Base-by-base conservation (phyloP, 2,797 vertebrate species). In the Chrosomus eos region DNA sequence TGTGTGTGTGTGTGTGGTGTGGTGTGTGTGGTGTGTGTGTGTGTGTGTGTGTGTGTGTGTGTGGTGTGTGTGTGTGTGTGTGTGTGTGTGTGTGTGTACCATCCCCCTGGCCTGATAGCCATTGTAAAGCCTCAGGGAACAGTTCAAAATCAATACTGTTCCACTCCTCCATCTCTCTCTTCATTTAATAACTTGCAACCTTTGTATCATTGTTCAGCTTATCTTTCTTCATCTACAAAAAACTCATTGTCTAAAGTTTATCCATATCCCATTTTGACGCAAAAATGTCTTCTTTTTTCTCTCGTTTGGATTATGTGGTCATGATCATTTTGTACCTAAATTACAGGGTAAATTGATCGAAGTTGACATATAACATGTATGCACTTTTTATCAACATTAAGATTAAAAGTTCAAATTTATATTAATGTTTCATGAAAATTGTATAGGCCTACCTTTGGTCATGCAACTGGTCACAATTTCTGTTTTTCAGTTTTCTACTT, bases 141-240 rank as follows among this genome's bases (percentile, higher is more conserved):
- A 93, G 94, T 92, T 93, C 92, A 93, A 95, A 96, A 96, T 96
- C 95, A 95, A 96, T 96, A 95, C 90, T 93, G 92, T 94, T 95
- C 94, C 92, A 94, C 92, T 94, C 94, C 94, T 94, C 93, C 92
- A 92, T 93, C 95, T 95, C 94, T 94, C 95, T 94, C 95, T 95
- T 95, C 94, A 94, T 95, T 95, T 95, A 95, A 95, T 95, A 95
- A 95, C 94, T 95, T 93, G 93, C 94, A 94, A 95, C 93, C 93
- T 94, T 95, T 95, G 94, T 93, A 94, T 95, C 94, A 94, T 93
- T 94, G 93, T 94, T 94, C 92, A 92, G 92, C 93, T 94, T 93
- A 95, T 95, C 93, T 94, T 93, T 93, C 93, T 94, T 94, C 94
- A 94, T 89, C 84, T 93, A 93, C 92, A 91, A 60, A 93, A 91